Evolutionary conservation across 2,888 invertebrate species (phyloP).

Genomic region (Cordilura impudica): DNA sequence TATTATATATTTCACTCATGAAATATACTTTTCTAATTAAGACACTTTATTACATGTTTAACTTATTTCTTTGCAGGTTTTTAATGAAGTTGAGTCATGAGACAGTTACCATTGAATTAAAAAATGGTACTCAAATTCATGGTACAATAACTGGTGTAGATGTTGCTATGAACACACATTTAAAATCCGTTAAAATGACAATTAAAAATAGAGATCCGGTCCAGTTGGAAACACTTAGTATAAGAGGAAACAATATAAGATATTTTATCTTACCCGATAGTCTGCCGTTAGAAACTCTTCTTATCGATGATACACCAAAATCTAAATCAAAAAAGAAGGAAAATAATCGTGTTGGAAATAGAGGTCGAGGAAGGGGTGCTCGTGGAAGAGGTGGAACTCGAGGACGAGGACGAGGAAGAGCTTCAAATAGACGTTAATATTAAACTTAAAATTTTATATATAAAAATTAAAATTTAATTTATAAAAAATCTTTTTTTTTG

Average conservation of each 20-base stretch:
- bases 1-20: no score
- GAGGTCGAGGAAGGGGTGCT: constrained; percentile 85
- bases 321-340: constrained; percentile 94
- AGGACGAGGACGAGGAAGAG: constrained; percentile 75
- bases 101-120: constrained; percentile 98
- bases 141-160: constrained; percentile 99
- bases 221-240: constrained; percentile 95
- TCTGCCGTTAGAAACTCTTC: constrained; percentile 95
- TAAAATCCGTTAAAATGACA: constrained; percentile 98
- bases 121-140: constrained; percentile 98
- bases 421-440: constrained; percentile 71
- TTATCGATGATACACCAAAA: constrained; percentile 97
- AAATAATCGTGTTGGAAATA: constrained; percentile 85
- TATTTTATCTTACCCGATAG: constrained; percentile 98
- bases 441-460: no score
- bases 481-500: no score
- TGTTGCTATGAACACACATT: constrained; percentile 99
- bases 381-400: constrained; percentile 80
- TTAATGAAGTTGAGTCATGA: constrained; percentile 99
- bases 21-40: no score
- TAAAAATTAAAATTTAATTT: no score
- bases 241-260: constrained; percentile 95
- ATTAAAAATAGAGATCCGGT: constrained; percentile 96
- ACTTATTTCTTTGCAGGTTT: constrained; percentile 83
- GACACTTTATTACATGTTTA: no score